phyloP scores from a whole-genome alignment of 1,140 invertebrate genomes.

The Pogonognathellus flavescens region DNA sequence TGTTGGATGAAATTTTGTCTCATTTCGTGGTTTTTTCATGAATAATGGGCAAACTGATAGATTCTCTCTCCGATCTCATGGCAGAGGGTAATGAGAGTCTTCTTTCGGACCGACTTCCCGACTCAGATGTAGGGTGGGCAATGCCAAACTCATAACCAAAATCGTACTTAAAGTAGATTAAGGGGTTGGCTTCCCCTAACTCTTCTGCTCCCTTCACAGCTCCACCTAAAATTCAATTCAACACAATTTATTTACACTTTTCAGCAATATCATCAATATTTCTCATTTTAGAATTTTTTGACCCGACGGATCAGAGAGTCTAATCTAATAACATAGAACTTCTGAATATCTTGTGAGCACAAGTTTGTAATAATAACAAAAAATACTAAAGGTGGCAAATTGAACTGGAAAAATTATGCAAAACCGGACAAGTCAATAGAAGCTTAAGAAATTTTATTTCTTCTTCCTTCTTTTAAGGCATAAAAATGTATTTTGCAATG shows the following conservation, averaged over 20 bases:
- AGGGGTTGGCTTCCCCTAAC: conserved; percentile 67
- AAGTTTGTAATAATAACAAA: too few relatives aligned
- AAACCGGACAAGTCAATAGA: too few relatives aligned
- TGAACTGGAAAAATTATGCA: too few relatives aligned
- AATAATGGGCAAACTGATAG: conserved; percentile 76
- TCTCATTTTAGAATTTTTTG: too few relatives aligned
- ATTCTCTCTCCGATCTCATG: conserved; percentile 69
- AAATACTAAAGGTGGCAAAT: too few relatives aligned
- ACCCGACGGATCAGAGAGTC: too few relatives aligned
- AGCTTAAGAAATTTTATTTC: too few relatives aligned
- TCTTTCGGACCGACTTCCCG: conserved; percentile 53
- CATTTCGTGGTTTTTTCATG: conserved; percentile 73
- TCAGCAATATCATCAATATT: too few relatives aligned
- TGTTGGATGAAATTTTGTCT: background rate
- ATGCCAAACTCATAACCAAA: conserved; percentile 86
- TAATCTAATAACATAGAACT: too few relatives aligned
- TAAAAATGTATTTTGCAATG: too few relatives aligned
- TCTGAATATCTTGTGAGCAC: too few relatives aligned
- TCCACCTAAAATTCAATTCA: conserved; percentile 3
- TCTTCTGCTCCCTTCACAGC: background rate
- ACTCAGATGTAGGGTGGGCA: conserved; percentile 76
- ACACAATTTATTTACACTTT: background rate
- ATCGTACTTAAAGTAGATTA: conserved; percentile 87
- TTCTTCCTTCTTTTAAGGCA: too few relatives aligned
- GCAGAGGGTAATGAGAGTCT: conserved; percentile 18